These are phyloP conservation scores for Strigamia transsilvanica DNA, from an alignment of 2,888 invertebrate species.

Conservation along the genomic window DNA sequence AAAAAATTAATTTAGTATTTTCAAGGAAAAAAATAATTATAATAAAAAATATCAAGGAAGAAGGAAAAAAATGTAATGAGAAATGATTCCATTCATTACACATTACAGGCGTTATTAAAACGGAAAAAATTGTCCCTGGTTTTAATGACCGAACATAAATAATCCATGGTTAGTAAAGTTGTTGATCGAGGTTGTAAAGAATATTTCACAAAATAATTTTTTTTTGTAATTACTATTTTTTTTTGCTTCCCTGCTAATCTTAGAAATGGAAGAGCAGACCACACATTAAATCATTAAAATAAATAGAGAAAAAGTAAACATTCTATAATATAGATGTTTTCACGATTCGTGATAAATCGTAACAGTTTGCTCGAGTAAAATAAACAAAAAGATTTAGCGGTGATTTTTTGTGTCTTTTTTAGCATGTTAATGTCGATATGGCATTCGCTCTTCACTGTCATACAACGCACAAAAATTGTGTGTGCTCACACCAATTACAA, in stretches of 20 bases:
- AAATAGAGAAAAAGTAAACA: background rate
- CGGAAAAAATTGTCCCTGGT: background rate
- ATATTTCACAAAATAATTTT: background rate
- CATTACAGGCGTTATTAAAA: background rate
- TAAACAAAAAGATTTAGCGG: too few species aligned
- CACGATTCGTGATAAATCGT: too few species aligned
- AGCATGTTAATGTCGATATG: too few species aligned
- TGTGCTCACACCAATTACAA: too few species aligned
- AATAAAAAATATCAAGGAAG: background rate
- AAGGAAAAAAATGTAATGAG: background rate
- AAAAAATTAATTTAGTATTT: conserved; percentile 9
- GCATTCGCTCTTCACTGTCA: too few species aligned
- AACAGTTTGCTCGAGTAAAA: too few species aligned
- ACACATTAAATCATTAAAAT: background rate
- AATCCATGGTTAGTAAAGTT: background rate
- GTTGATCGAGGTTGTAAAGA: background rate
- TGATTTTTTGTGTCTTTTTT: too few species aligned
- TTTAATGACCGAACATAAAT: background rate
- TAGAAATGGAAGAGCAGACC: background rate
- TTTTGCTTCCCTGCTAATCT: too few species aligned
- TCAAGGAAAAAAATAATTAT: background rate
- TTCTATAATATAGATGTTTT: too few species aligned
- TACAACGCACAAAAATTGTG: too few species aligned
- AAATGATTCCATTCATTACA: background rate
- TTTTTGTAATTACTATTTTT: background rate